Evolutionary conservation across 2,113 vertebrate genomes (phyloP).

Genomic region (Pseudorhombus dupliciocellatus): DNA sequence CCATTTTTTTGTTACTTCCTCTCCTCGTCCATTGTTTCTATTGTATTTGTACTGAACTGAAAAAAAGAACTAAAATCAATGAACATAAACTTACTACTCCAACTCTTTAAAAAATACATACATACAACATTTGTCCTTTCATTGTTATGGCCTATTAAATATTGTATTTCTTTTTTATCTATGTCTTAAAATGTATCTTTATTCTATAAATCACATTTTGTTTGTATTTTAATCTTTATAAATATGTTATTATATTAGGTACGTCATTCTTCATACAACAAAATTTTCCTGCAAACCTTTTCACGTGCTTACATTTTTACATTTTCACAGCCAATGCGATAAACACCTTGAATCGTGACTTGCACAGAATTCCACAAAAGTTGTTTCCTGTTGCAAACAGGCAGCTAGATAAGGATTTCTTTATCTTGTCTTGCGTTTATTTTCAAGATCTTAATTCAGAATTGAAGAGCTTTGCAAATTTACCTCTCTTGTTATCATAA

Average conservation of each 20-base stretch:
- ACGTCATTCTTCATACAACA: too few relatives aligned
- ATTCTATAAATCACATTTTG: too few relatives aligned
- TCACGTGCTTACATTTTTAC: too few relatives aligned
- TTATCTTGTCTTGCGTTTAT: neutral
- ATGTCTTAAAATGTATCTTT: neutral
- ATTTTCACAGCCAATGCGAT: too few relatives aligned
- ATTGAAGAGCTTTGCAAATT: neutral
- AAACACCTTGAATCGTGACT: too few relatives aligned
- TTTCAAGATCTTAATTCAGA: neutral
- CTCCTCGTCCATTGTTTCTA: slow-evolving; percentile 7
- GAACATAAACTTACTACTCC: neutral
- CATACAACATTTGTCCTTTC: neutral
- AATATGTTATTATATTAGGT: too few relatives aligned
- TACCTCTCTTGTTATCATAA: neutral
- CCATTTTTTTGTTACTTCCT: slow-evolving; percentile 4
- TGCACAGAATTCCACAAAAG: too few relatives aligned
- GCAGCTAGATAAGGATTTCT: too few relatives aligned
- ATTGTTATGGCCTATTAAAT: neutral
- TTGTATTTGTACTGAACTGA: slow-evolving; percentile 1
- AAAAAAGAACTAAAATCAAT: neutral
- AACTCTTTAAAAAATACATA: neutral
- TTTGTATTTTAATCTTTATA: too few relatives aligned
- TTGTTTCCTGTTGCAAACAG: too few relatives aligned
- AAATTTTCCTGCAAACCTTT: too few relatives aligned
- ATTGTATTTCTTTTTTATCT: slow-evolving; percentile 1